Conservation (phyloP, 2,888 invertebrate species). For the Pristionchus fissidentatus region DNA sequence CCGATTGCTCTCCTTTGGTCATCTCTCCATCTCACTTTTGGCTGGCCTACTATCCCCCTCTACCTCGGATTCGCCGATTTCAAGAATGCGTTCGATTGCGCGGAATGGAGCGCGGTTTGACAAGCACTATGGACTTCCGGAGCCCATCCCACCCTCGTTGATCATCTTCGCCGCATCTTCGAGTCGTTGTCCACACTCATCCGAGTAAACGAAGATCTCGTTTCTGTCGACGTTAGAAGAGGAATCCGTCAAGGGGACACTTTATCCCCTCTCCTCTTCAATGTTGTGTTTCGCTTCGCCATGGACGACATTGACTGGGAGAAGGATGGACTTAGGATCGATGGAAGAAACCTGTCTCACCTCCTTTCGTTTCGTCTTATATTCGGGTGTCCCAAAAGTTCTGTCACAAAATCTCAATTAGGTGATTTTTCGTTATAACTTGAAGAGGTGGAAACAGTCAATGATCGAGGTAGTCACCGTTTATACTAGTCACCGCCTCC, state of each 20-base stretch:
- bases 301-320: constrained; percentile 11
- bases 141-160: background rate
- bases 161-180: background rate
- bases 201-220: constrained; percentile 10
- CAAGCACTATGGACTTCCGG: background rate
- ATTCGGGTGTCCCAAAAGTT: too few relatives aligned
- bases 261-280: background rate
- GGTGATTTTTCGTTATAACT: too few relatives aligned
- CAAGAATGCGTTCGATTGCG: background rate
- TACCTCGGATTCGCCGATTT: constrained; percentile 19
- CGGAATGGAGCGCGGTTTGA: constrained; percentile 12
- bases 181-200: background rate
- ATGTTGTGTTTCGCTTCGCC: background rate
- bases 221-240: background rate
- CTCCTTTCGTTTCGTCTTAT: too few relatives aligned
- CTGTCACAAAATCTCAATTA: too few relatives aligned
- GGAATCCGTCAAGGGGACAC: background rate
- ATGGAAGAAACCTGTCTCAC: background rate
- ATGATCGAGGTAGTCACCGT: too few relatives aligned
- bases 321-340: background rate
- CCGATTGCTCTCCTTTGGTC: too few relatives aligned
- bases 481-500: too few relatives aligned
- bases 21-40: too few relatives aligned
- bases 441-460: too few relatives aligned
- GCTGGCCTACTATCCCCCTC: constrained; percentile 14